Conservation (phyloP, 2,888 invertebrate genomes). For the Ectropis crepuscularia region DNA sequence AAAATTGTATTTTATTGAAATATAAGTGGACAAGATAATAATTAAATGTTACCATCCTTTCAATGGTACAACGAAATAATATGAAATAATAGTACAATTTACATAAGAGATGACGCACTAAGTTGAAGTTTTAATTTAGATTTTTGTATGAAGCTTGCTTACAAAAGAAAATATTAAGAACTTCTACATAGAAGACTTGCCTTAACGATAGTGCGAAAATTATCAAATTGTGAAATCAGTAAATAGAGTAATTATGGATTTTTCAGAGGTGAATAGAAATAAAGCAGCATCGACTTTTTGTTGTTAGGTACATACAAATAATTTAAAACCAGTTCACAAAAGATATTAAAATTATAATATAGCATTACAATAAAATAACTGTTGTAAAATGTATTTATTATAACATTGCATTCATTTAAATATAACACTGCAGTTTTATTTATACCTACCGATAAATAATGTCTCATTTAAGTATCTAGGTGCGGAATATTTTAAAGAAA, state of each 20-base stretch:
- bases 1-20: conserved; percentile 1
- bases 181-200: conserved; percentile 24
- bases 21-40: background rate
- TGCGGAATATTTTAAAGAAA: no score
- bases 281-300: conserved; percentile 59
- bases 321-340: conserved; percentile 43
- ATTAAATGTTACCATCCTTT: conserved; percentile 20
- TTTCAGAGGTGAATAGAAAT: conserved; percentile 15
- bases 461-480: background rate
- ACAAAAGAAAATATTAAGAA: conserved; percentile 22
- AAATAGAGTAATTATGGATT: conserved; percentile 10
- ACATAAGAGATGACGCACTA: conserved; percentile 14
- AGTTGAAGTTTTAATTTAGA: conserved; percentile 9
- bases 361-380: conserved; percentile 64
- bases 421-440: conserved; percentile 53
- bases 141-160: conserved; percentile 31
- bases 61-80: conserved; percentile 48
- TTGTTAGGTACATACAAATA: conserved; percentile 42
- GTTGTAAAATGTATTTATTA: conserved; percentile 84
- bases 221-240: conserved; percentile 13
- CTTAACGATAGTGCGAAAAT: conserved; percentile 27
- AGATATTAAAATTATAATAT: conserved; percentile 35
- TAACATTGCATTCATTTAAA: conserved; percentile 75
- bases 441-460: conserved; percentile 9
- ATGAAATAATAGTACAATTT: conserved; percentile 35